Evolutionary conservation across 2,888 invertebrate species (phyloP), one percentile per base, ranked within the genome.

Genomic region (Drosophila monieri): DNA sequence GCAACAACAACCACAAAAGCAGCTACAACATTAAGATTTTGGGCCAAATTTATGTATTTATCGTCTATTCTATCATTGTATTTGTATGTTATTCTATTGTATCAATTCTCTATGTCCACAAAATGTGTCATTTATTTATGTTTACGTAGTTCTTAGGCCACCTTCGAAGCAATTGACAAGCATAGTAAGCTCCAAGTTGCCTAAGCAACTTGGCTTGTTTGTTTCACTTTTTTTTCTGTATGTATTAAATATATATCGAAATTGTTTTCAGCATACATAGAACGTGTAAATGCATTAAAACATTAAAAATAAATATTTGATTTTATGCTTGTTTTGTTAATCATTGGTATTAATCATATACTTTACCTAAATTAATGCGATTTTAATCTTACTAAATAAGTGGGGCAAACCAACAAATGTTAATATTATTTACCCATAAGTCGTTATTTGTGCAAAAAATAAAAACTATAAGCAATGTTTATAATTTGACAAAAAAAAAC

Each of bases 61-160:
- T 83, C 69, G 58, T 67, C 68, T 83, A 67, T 73, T 68, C 55
- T 62, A 66, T 56, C 47, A 67, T 61, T 71, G 62, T 49, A 51
- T 43, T 49, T 56, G 53, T 55, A 58, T 70, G 54, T 72, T 67
- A 66, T 73, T 76, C 71, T 66, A 69, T 51, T 77, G 57, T 79
- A 73, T 78, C 74, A 80, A 73, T 76, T 86, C 76, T 81, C 81
- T 84, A 81, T 86, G 87, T 86, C 81, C 85, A 86, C 78, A 71
- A 76, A 80, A 80, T 80, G 81, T 81, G 81, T 81, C 81, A 81
- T 81, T 81, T 80, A 80, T 83, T 80, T 80, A 85, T 85, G 73
- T 85, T 80, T 80, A 85, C 73, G 57, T 80, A 80, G 86, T 83
- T 35, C 64, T 71, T 85, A 80, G 79, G 53, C 71, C 68, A n/a